Evolutionary conservation across 1,140 invertebrate species (phyloP).

Genomic region (Drosophila kepulauana): DNA sequence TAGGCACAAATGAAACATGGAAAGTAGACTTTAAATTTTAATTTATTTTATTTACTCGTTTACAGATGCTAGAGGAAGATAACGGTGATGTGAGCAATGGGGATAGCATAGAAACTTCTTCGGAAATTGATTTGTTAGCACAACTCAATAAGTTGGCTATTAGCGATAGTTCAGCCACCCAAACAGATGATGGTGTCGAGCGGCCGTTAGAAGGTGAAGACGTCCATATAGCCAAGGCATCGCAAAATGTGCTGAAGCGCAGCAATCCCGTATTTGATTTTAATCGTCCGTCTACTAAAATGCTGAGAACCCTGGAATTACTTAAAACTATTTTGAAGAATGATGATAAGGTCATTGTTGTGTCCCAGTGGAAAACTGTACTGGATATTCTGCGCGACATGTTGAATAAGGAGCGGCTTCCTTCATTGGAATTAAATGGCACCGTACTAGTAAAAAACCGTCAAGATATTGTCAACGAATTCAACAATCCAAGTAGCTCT

Average conservation of each 20-base stretch:
- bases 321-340: constrained; percentile 86
- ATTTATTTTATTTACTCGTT: not conserved
- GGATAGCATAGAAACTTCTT: constrained; percentile 78
- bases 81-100: constrained; percentile 77
- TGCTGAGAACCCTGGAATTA: constrained; percentile 87
- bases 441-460: constrained; percentile 88
- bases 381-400: constrained; percentile 89
- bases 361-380: constrained; percentile 95
- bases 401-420: constrained; percentile 86
- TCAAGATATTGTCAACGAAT: constrained; percentile 88
- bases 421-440: constrained; percentile 89
- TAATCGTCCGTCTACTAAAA: constrained; percentile 88
- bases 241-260: constrained; percentile 87
- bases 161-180: constrained; percentile 79
- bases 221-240: constrained; percentile 85
- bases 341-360: constrained; percentile 91
- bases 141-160: constrained; percentile 87
- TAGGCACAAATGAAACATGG: constrained; percentile 4
- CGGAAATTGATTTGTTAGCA: constrained; percentile 87
- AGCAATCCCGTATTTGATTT: constrained; percentile 90
- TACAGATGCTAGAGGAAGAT: constrained; percentile 87
- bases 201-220: constrained; percentile 49
- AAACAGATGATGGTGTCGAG: constrained; percentile 24
- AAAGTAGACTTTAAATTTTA: not conserved
- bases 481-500: constrained; percentile 89